Base-by-base conservation (phyloP, 2,888 invertebrate species). In the Callinectes sapidus region DNA sequence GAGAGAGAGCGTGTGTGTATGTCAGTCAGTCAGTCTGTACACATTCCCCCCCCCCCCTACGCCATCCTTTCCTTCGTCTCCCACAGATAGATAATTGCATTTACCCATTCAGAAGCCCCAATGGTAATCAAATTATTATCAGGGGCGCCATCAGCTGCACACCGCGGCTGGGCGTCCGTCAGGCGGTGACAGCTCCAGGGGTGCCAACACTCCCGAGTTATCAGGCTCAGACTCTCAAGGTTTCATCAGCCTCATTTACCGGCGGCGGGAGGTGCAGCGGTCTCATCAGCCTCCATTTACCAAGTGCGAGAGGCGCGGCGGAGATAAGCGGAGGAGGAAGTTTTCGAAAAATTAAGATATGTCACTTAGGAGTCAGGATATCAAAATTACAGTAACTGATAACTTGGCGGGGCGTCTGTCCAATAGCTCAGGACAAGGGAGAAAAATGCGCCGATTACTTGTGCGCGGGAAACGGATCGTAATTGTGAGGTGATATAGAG, bases 51-150 rank as follows among this genome's bases (percentile, higher is more conserved):
- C 42, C 87, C 87, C 23, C 87, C 42, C 28, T 39, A n/a, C 54
- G 23, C 13, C 23, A 48, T 85, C 85, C 88, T 16, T 55, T 81
- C 61, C 55, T 55, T 88, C 28, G 86, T 90, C 92, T 89, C 92
- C 92, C 90, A 92, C 92, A 85, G 92, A 89, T 90, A 92, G 92
- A 35, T 92, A 92, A 92, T 92, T 92, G 90, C 92, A 92, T 92
- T 92, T 92, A 92, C 90, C 92, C 90, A 92, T 92, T 92, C 92
- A 92, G 92, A 92, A 92, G 92, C 92, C 92, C 66, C 87, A 92
- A 61, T 92, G 89, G 92, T 92, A 92, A 92, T 92, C 92, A 92
- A 92, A 92, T 92, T 92, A 92, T 92, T 92, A 92, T 92, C 92
- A 90, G 87, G 87, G 55, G 55, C 66, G 89, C 90, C 92, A 92